Percentiles rank a stretch among this genome's conserved stretches.
These are phyloP conservation scores for Ornithoptera alexandrae DNA, from an alignment of 2,888 invertebrate species.

Conservation along the genomic window DNA sequence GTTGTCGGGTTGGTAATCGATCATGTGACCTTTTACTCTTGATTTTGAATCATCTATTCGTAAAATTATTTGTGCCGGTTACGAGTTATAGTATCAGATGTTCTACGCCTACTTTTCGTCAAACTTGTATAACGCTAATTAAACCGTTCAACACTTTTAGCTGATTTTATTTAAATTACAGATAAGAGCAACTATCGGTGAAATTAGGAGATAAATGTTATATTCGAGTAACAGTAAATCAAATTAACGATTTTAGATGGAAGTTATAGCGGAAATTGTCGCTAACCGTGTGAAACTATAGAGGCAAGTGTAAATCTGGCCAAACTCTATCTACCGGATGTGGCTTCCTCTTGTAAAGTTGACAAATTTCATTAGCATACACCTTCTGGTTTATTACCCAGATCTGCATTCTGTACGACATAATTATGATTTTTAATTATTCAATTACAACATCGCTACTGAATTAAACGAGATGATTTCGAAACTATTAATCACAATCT, in stretches of 20 bases:
- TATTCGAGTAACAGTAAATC: slow-evolving; percentile 8
- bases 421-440: not conserved
- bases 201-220: slow-evolving; percentile 1
- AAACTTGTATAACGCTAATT: no score
- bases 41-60: no score
- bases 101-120: not conserved
- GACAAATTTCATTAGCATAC: slow-evolving; percentile 24
- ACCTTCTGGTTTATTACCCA: slow-evolving; percentile 14
- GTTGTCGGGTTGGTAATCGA: not conserved
- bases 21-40: no score
- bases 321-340: slow-evolving; percentile 25
- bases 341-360: slow-evolving; percentile 25
- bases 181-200: slow-evolving; percentile 7
- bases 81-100: no score
- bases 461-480: no score
- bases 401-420: slow-evolving; percentile 12
- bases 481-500: no score
- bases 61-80: no score
- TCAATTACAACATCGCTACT: no score
- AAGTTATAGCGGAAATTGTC: slow-evolving; percentile 20
- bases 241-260: slow-evolving; percentile 6
- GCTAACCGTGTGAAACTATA: slow-evolving; percentile 25
- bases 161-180: not conserved
- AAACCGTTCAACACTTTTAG: no score
- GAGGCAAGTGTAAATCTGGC: slow-evolving; percentile 3